A percentile compares a stretch with the other conserved stretches of the same genome.
phyloP scores from a whole-genome alignment of 2,113 vertebrate species.

The Gavialis gangeticus region DNA sequence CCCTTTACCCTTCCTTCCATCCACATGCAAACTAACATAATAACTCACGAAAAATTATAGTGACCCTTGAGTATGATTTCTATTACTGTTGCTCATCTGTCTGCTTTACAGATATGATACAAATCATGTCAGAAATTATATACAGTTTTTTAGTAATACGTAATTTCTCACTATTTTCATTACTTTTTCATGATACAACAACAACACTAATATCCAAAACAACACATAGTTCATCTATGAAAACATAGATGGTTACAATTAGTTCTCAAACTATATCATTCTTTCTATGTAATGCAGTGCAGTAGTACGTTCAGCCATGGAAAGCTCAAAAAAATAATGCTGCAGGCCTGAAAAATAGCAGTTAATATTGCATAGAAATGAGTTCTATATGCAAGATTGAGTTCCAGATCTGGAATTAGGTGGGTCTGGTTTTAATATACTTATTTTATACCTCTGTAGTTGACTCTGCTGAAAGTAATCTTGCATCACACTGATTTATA shows the following conservation, averaged over 20 bases:
- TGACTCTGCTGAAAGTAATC: neutral
- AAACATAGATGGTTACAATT: neutral
- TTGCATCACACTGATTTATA: neutral
- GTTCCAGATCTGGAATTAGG: neutral
- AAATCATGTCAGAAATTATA: neutral
- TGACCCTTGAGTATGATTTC: neutral
- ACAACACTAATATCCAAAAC: neutral
- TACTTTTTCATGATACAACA: neutral
- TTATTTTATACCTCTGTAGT: neutral
- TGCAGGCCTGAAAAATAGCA: neutral
- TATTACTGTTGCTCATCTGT: neutral
- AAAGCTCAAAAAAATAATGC: neutral
- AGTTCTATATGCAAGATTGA: neutral
- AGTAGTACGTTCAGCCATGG: neutral
- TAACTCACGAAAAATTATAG: neutral
- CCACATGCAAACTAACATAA: neutral
- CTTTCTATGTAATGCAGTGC: neutral
- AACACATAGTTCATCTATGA: neutral
- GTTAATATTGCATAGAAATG: neutral
- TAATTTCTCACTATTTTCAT: neutral
- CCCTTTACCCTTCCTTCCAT: neutral
- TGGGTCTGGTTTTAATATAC: neutral
- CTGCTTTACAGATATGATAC: neutral
- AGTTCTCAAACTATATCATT: neutral
- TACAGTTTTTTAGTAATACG: neutral